Evolutionary conservation across 2,888 invertebrate species (phyloP).

Genomic region (Altica lythri): DNA sequence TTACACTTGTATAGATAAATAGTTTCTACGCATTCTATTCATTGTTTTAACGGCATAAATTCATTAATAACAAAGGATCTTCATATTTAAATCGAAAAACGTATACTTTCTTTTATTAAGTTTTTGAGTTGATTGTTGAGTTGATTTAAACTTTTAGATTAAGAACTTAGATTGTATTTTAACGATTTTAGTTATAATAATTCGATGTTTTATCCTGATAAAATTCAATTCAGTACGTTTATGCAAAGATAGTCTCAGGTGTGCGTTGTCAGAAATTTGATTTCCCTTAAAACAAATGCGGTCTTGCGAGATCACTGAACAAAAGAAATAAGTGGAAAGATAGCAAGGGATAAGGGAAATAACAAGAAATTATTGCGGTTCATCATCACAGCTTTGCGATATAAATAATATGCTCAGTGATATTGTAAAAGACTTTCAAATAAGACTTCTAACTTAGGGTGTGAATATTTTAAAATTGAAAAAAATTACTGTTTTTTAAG

Average conservation of each 20-base stretch:
- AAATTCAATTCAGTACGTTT: background rate
- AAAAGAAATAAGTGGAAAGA: conserved; percentile 19
- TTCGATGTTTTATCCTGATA: too few species aligned
- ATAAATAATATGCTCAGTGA: conserved; percentile 38
- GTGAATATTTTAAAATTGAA: background rate
- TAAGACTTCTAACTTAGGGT: background rate
- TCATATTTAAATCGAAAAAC: too few species aligned
- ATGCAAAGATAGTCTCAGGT: conserved; percentile 40
- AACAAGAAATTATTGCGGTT: conserved; percentile 35
- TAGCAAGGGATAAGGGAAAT: conserved; percentile 33
- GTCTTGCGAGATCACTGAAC: conserved; percentile 18
- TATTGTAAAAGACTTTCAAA: conserved; percentile 52
- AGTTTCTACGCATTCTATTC: too few species aligned
- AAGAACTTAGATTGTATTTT: too few species aligned
- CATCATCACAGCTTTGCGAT: conserved; percentile 30
- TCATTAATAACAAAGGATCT: too few species aligned
- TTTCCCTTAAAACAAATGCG: conserved; percentile 39
- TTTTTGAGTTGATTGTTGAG: too few species aligned
- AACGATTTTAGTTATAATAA: too few species aligned
- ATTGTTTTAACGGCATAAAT: too few species aligned
- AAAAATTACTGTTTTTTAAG: too few species aligned
- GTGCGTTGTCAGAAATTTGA: conserved; percentile 45
- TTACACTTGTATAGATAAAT: too few species aligned
- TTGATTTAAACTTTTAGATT: too few species aligned
- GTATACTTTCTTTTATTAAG: too few species aligned